Percentiles rank a stretch among this genome's conserved stretches.
Conservation (phyloP, 2,113 vertebrate species). For the Aleadryas rufinucha region DNA sequence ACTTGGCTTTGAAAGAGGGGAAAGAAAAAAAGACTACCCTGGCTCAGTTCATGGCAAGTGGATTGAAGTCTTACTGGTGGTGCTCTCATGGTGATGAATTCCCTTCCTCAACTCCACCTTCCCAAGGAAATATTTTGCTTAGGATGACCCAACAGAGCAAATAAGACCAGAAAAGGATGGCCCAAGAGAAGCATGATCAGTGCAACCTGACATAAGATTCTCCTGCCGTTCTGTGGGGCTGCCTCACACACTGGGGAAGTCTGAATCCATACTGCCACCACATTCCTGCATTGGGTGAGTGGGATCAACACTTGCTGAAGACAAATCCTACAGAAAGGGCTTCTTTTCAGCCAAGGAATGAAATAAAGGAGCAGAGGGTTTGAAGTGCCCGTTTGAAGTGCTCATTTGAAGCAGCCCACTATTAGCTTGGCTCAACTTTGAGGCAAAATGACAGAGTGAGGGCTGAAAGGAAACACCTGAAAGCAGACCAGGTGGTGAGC, state of each 20-base stretch:
- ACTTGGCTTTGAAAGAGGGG: background rate
- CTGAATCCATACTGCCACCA: background rate
- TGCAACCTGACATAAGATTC: rapidly evolving
- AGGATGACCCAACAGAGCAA: background rate
- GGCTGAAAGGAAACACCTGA: background rate
- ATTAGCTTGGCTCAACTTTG: background rate
- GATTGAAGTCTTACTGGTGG: background rate
- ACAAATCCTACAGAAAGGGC: background rate
- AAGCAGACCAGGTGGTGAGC: background rate
- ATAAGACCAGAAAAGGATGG: background rate
- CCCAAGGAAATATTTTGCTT: background rate
- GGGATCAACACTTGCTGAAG: background rate
- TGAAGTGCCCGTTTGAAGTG: background rate
- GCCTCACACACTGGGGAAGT: background rate
- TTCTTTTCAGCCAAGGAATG: background rate
- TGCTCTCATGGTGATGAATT: background rate
- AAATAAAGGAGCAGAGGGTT: background rate
- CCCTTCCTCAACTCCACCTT: background rate
- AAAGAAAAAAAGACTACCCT: background rate
- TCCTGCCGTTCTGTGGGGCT: background rate
- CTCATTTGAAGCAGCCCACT: background rate
- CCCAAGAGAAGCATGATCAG: background rate
- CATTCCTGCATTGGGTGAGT: background rate
- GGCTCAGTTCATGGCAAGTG: background rate
- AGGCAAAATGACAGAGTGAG: background rate